phyloP scores from a whole-genome alignment of 2,888 invertebrate genomes.

The Anaspis maculata region DNA sequence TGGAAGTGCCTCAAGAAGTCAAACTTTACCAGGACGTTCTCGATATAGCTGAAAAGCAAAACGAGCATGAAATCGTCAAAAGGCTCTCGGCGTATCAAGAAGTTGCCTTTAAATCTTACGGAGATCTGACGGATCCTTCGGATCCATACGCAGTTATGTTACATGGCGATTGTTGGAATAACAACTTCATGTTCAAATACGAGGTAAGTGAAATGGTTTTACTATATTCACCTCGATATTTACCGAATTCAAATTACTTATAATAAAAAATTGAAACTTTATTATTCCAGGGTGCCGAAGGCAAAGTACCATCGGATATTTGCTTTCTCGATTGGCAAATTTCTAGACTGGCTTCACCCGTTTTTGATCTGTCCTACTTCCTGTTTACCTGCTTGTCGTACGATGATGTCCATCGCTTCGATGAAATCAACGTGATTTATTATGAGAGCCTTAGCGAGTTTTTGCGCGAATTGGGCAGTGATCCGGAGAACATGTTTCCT shows the following conservation, averaged over 20 bases:
- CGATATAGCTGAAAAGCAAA: slow-evolving; percentile 1
- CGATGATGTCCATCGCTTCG: slow-evolving; percentile 22
- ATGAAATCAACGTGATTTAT: slow-evolving; percentile 27
- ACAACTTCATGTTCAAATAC: slow-evolving; percentile 26
- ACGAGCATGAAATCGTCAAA: slow-evolving; percentile 5
- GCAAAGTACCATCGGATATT: no score
- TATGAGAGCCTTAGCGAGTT: slow-evolving; percentile 22
- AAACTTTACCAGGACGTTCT: slow-evolving; percentile 3
- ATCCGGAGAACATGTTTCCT: slow-evolving; percentile 27
- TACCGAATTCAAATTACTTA: no score
- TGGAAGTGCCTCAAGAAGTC: background rate
- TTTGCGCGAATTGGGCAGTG: slow-evolving; percentile 23
- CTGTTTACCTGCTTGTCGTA: slow-evolving; percentile 24
- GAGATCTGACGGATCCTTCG: background rate
- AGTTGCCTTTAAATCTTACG: no score
- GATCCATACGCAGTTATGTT: slow-evolving; percentile 10
- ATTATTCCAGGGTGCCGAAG: no score
- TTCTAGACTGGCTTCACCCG: slow-evolving; percentile 20
- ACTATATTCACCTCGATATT: no score
- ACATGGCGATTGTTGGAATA: slow-evolving; percentile 18
- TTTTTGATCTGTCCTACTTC: slow-evolving; percentile 29
- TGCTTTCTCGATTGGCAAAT: no score
- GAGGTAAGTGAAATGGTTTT: no score
- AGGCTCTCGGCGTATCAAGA: background rate
- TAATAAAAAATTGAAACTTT: no score